phyloP scores from a whole-genome alignment of 2,113 vertebrate genomes.

The Forbesichthys agassizii region DNA sequence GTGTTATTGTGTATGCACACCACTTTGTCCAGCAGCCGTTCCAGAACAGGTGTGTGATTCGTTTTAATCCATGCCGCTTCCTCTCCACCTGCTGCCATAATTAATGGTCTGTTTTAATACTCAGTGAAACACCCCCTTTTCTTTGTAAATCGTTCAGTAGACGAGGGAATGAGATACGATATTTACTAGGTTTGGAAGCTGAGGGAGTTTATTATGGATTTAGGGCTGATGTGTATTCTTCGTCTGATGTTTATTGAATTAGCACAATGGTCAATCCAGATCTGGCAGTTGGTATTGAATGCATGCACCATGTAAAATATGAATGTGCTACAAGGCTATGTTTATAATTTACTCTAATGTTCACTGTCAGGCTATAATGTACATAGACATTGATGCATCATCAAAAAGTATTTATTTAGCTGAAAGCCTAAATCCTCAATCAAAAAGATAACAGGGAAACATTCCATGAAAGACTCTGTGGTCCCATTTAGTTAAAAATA shows the following conservation, averaged over 20 bases:
- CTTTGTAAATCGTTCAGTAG: constrained; percentile 19
- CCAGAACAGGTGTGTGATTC: constrained; percentile 57
- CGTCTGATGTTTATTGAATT: constrained; percentile 37
- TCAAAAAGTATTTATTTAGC: neutral
- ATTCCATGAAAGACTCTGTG: neutral
- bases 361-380: neutral
- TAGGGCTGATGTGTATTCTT: constrained; percentile 32
- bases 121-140: constrained; percentile 37
- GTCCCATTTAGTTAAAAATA: neutral
- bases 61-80: constrained; percentile 48
- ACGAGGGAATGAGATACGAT: constrained; percentile 38
- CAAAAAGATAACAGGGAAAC: neutral
- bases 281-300: constrained; percentile 14
- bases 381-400: neutral
- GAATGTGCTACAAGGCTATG: constrained; percentile 3
- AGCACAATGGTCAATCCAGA: constrained; percentile 20
- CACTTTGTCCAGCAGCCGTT: constrained; percentile 56
- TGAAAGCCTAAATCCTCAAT: neutral
- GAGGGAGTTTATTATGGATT: constrained; percentile 42
- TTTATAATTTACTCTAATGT: constrained; percentile 1
- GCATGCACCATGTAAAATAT: neutral
- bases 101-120: constrained; percentile 61
- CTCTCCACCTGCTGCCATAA: constrained; percentile 68
- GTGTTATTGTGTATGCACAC: constrained; percentile 52
- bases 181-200: constrained; percentile 5